Evolutionary conservation across 2,888 invertebrate genomes (phyloP).

Genomic region (Emesis russula): DNA sequence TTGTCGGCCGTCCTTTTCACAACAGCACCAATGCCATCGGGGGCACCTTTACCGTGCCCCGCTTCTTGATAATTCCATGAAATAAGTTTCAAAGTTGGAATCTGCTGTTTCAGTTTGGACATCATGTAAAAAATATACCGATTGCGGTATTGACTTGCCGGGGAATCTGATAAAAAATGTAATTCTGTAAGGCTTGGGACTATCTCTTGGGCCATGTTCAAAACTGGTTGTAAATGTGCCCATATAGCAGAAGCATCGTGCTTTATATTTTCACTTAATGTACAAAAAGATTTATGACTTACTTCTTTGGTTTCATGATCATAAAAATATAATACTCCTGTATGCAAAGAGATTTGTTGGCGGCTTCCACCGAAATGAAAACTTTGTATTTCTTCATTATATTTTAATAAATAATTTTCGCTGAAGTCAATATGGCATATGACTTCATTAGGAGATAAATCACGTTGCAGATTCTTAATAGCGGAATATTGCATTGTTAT

Average conservation of each 20-base stretch:
- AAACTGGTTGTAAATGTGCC: slow-evolving; percentile 5
- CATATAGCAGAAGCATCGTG: slow-evolving; percentile 3
- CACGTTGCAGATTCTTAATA: slow-evolving; percentile 3
- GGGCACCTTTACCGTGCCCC: slow-evolving; percentile 22
- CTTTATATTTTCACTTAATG: slow-evolving; percentile 5
- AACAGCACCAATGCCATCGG: slow-evolving; percentile 24
- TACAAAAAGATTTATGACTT: slow-evolving; percentile 17
- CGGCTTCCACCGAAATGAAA: slow-evolving; percentile 5
- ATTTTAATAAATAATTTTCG: slow-evolving; percentile 27
- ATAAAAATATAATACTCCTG: slow-evolving; percentile 2
- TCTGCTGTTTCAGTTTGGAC: background rate
- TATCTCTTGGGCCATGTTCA: slow-evolving; percentile 1
- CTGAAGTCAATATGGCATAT: slow-evolving; percentile 23
- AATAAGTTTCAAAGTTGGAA: slow-evolving; percentile 11
- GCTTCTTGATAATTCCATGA: slow-evolving; percentile 1
- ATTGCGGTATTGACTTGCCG: slow-evolving; percentile 7
- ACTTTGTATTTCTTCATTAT: slow-evolving; percentile 17
- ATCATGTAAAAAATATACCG: slow-evolving; percentile 17
- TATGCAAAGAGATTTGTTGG: slow-evolving; percentile 2
- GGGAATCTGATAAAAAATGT: slow-evolving; percentile 11
- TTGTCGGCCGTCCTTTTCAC: slow-evolving; percentile 20
- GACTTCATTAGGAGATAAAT: slow-evolving; percentile 12
- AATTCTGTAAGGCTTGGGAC: background rate
- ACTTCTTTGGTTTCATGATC: slow-evolving; percentile 2
- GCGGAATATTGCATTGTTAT: slow-evolving; percentile 6